Percentiles rank a stretch among this genome's conserved stretches.
Conservation (phyloP, 2,113 vertebrate genomes). For the Gnathonemus longibarbis region DNA sequence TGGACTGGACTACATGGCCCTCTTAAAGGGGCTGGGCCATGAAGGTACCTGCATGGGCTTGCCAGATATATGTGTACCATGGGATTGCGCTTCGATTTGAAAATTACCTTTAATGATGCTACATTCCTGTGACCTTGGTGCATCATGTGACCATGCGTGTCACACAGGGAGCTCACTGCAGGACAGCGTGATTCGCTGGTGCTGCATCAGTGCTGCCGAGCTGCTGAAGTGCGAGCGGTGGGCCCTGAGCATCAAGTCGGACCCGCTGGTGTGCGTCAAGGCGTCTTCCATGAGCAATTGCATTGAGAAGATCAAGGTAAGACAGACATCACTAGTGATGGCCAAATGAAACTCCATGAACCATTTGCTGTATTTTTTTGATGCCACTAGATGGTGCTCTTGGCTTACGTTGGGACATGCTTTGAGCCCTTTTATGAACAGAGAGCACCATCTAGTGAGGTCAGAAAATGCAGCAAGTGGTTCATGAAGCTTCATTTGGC, state of each 20-base stretch:
- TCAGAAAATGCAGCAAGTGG: too few relatives aligned
- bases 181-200: constrained; percentile 82
- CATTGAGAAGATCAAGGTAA: constrained; percentile 81
- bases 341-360: too few relatives aligned
- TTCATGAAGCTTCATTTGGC: too few relatives aligned
- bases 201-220: constrained; percentile 78
- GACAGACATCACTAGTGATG: background rate
- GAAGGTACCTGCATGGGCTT: constrained; percentile 63
- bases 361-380: too few relatives aligned
- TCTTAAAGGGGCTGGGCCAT: constrained; percentile 79
- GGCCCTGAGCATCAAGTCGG: constrained; percentile 74
- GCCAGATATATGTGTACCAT: background rate
- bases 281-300: constrained; percentile 70
- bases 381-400: too few relatives aligned
- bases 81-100: background rate
- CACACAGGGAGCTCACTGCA: constrained; percentile 75
- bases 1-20: constrained; percentile 76
- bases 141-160: constrained; percentile 17
- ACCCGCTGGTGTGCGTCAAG: constrained; percentile 74
- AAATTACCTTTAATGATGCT: background rate
- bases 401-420: too few relatives aligned
- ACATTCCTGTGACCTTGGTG: background rate
- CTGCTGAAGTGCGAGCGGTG: constrained; percentile 79
- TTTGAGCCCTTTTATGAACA: too few relatives aligned
- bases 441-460: too few relatives aligned